Evolutionary conservation across 2,888 invertebrate species (phyloP), one percentile per base, ranked within the genome.

Genomic region (Tholera decimalis): DNA sequence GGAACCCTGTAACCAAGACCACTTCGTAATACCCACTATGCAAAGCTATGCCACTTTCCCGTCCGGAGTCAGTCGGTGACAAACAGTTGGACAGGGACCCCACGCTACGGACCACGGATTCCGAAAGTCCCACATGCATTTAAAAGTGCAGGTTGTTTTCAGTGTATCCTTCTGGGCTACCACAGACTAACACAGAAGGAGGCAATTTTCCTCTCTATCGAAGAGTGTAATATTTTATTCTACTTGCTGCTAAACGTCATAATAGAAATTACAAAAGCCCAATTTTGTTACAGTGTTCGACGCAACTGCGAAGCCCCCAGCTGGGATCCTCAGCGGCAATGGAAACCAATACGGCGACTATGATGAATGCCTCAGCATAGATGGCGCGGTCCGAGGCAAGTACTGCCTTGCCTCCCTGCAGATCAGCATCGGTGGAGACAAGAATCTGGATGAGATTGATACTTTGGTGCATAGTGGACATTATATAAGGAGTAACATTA

Each of bases 321-420:
- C 97, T 0, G 97, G 97, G 35, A 95, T 97, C 46, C 88, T 97
- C 22, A 97, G 96, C 80, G 97, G 97, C 11, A 97, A 97, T 80
- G 96, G 96, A 7, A 97, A 97, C 91, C 97, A 97, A 80, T 96
- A 96, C 54, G 97, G 97, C 0, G 97, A 97, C 89, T 97, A 96
- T 80, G 97, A 97, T 89, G 96, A 97, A 85, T 97, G 97, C 84
- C 89, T 97, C 68, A 92, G 92, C 75, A 87, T 96, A 35, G 92
- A 96, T 49, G 94, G 93, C 0, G 93, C 93, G 0, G 95, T 97
- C n/a, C 91, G 91, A 5, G 97, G 97, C 35, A 96, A 97, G 85
- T 97, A 97, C 86, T 97, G 97, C 84, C 93, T 97, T 53, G 96
- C 96, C 3, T 96, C 96, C 50, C 88, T 97, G 54, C 92, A 96